These are phyloP conservation scores for Diogma glabrata DNA, from an alignment of 2,888 invertebrate species.

Conservation along the genomic window DNA sequence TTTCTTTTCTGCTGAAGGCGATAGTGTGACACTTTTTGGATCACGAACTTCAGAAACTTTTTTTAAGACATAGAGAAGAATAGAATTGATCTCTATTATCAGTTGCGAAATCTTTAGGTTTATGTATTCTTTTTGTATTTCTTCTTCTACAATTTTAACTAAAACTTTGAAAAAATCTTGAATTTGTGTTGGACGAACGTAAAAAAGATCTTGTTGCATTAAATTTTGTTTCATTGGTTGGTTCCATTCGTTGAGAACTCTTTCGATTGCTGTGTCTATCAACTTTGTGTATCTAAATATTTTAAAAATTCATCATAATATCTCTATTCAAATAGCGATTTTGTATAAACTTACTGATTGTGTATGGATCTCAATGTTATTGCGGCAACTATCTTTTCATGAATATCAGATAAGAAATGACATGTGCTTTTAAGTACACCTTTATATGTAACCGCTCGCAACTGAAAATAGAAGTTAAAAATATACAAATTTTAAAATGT, in stretches of 20 bases:
- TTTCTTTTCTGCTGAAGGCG: slow-evolving; percentile 33
- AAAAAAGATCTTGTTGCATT: slow-evolving; percentile 64
- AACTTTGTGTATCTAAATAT: slow-evolving; percentile 26
- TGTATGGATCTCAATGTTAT: slow-evolving; percentile 54
- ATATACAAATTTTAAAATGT: not conserved
- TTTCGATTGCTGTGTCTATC: slow-evolving; percentile 46
- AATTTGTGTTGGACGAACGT: slow-evolving; percentile 54
- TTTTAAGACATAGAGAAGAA: slow-evolving; percentile 47
- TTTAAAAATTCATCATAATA: slow-evolving; percentile 3
- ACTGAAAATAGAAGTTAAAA: slow-evolving; percentile 17
- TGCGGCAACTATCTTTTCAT: slow-evolving; percentile 70
- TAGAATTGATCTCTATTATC: slow-evolving; percentile 45
- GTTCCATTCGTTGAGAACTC: slow-evolving; percentile 38
- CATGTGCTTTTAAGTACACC: slow-evolving; percentile 35
- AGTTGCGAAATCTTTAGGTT: slow-evolving; percentile 43
- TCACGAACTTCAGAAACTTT: slow-evolving; percentile 54
- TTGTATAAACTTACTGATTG: slow-evolving; percentile 23
- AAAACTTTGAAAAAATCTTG: slow-evolving; percentile 53
- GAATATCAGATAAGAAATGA: slow-evolving; percentile 55
- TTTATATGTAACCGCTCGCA: slow-evolving; percentile 29
- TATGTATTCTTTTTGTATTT: slow-evolving; percentile 46
- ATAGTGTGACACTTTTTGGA: slow-evolving; percentile 42
- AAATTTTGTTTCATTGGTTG: slow-evolving; percentile 39
- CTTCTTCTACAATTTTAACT: slow-evolving; percentile 46
- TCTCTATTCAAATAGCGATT: not conserved